Base-by-base conservation (phyloP, 2,888 invertebrate genomes). In the Nipponacmea schrenckii region DNA sequence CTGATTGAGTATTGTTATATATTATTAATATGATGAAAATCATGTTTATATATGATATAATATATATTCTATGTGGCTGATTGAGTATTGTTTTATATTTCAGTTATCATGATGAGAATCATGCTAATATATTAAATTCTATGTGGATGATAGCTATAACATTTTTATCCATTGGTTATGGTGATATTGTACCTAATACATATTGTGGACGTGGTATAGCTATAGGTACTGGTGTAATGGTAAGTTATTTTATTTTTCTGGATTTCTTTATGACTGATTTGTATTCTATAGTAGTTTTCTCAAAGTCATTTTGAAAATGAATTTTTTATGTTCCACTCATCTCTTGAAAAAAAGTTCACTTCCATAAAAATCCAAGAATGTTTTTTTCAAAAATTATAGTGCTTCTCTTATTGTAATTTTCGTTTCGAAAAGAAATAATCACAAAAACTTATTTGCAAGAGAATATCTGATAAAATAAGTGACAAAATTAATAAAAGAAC, bases 91-190 rank as follows among this genome's bases (percentile, higher is more conserved):
- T 99, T 39, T 5, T 39, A 39, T 39, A 39, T 81, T 86, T 66
- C 89, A 97, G 97, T 93, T 96, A 96, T 93, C 97, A 97, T 92
- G 97, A 97, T 89, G 96, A 96, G 92, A 96, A 97, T 91, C 97
- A 98, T 91, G 97, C 96, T 90, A 98, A 98, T 92, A 94, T 98
- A 90, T 80, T 90, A 56, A 98, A 98, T 92, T 96, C 98, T 88
- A 97, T 99, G 96, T 99, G 99, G 98, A 94, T 99, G 91, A 98
- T 99, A 91, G 97, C 98, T 89, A 98, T 99, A 90, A 99, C 99
- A 88, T 99, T 99, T 93, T 94, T 99, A 90, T 98, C 98, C 91
- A 97, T 99, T 89, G 99, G 99, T 90, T 99, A 99, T 92, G 99
- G 99, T 90, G 99, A 90, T 80, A 97, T 98, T 90, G 98, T 99